A percentile compares a stretch with the other conserved stretches of the same genome.
phyloP scores from a whole-genome alignment of 2,113 vertebrate species.

The Camelus dromedarius region DNA sequence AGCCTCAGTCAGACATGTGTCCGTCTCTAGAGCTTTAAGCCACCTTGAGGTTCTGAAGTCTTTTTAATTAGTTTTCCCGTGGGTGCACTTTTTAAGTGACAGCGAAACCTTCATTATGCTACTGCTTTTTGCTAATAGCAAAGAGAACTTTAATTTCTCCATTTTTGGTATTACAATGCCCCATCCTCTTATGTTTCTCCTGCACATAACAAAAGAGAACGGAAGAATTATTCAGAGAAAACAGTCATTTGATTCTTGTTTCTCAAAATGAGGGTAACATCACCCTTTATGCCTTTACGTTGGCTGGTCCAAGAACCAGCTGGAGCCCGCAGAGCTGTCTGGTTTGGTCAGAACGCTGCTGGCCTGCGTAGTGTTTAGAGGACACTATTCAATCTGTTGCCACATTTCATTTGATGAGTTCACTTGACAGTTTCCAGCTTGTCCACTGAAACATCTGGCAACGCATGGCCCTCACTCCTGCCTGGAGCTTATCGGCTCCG shows the following conservation, averaged over 20 bases:
- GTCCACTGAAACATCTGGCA: background rate
- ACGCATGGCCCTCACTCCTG: background rate
- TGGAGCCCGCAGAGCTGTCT: accelerated
- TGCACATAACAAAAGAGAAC: background rate
- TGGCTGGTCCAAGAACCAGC: background rate
- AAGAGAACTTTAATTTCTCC: background rate
- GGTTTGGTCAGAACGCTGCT: background rate
- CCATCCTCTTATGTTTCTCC: background rate
- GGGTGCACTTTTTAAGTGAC: background rate
- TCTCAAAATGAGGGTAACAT: background rate
- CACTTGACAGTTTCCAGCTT: background rate
- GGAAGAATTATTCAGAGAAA: background rate
- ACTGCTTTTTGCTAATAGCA: background rate
- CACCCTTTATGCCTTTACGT: accelerated
- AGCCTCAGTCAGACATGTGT: background rate
- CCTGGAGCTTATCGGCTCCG: background rate
- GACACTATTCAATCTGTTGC: background rate
- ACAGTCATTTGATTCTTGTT: background rate
- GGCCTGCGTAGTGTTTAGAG: background rate
- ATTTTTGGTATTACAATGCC: background rate
- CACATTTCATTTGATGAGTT: background rate
- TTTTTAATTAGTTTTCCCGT: background rate
- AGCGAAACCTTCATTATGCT: background rate
- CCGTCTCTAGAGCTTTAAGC: background rate
- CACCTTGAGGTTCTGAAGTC: background rate